Conservation (phyloP, 2,888 invertebrate genomes). For the Nomada fucata region DNA sequence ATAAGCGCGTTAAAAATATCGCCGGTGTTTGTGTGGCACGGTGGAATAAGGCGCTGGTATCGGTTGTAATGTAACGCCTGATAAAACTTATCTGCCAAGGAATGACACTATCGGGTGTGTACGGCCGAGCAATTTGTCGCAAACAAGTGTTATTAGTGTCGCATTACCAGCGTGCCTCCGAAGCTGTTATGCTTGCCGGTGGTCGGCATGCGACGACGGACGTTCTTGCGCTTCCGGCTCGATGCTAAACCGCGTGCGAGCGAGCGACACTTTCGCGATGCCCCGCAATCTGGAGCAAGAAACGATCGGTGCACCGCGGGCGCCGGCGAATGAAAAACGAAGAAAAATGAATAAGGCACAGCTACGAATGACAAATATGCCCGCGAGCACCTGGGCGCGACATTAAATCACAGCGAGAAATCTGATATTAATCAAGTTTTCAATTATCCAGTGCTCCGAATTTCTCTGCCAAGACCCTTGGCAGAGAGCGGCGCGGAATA, state of each 20-base stretch:
- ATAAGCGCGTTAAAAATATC: constrained; percentile 13
- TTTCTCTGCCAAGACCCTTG: not conserved
- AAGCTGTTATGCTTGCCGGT: constrained; percentile 2
- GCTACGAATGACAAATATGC: too few relatives aligned
- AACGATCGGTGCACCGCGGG: not conserved
- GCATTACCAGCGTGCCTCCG: constrained; percentile 3
- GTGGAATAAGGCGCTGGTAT: not conserved
- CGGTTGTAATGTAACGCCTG: constrained; percentile 20
- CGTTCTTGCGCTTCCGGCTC: not conserved
- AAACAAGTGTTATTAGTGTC: constrained; percentile 27
- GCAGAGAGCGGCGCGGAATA: not conserved
- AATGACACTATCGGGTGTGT: constrained; percentile 34
- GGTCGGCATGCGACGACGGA: not conserved
- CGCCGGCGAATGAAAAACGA: too few relatives aligned
- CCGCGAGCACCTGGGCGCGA: too few relatives aligned
- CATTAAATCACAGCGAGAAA: not conserved
- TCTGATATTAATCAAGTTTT: not conserved
- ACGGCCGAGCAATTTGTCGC: constrained; percentile 41
- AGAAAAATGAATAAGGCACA: too few relatives aligned
- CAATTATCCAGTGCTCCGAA: not conserved
- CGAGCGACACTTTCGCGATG: not conserved
- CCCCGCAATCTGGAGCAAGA: not conserved
- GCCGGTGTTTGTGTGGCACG: not conserved
- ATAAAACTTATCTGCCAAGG: constrained; percentile 32
- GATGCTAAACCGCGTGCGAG: not conserved